phyloP scores from a whole-genome alignment of 2,113 vertebrate species.

The Colinus virginianus region DNA sequence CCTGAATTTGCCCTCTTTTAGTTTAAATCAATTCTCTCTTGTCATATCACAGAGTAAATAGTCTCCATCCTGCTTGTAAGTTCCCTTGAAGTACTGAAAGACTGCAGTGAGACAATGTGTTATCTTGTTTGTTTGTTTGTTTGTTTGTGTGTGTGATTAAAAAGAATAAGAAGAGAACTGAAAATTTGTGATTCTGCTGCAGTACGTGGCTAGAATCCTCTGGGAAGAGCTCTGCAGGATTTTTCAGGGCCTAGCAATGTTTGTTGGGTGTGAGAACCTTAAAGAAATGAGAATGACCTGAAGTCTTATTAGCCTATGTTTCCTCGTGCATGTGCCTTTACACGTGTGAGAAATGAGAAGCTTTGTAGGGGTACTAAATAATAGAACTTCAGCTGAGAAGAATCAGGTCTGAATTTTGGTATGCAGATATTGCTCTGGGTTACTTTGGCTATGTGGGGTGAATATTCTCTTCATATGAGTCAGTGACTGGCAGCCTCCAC shows the following conservation, averaged over 20 bases:
- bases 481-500: background rate
- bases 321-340: background rate
- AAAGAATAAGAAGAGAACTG: background rate
- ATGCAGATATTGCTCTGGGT: background rate
- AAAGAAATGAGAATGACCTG: background rate
- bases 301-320: background rate
- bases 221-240: background rate
- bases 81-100: no score
- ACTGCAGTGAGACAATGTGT: background rate
- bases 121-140: background rate
- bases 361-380: background rate
- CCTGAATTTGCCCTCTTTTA: no score
- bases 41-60: no score
- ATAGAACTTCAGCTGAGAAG: background rate
- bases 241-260: background rate
- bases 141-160: background rate
- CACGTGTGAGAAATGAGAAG: background rate
- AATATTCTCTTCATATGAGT: background rate
- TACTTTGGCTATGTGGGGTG: background rate
- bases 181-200: background rate
- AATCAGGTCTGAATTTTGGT: background rate
- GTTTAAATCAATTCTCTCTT: no score
- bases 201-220: background rate
- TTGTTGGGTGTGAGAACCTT: background rate
- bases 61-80: no score